Evolutionary conservation across 2,888 invertebrate genomes (phyloP), one percentile per base, ranked within the genome.

Genomic region (Tachina lurida): DNA sequence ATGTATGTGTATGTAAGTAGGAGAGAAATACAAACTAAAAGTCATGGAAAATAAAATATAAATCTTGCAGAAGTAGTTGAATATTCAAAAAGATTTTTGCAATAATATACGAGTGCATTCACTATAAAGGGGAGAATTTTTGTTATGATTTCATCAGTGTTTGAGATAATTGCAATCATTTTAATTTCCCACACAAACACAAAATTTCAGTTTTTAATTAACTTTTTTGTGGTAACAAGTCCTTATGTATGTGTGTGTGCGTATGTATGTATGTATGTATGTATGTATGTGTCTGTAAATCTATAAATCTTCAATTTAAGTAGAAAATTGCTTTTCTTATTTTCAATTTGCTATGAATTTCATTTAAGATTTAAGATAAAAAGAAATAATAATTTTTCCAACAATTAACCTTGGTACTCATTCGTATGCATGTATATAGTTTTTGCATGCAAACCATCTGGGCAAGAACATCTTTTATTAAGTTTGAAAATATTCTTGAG

Each of bases 371-470:
- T 81, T 74, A 41, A 84, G 81, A 84, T 84, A 85, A 82, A 76
- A 80, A 60, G 77, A 82, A 80, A 82, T 71, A 78, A 77, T 74
- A 78, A 74, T 82, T 85, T 81, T 73, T 85, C 78, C 62, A 78
- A 63, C 81, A 85, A 85, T 85, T 82, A 85, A 82, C 85, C 81
- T 85, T 81, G 62, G 81, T 31, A 54, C 31, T 31, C 31, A 31
- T 0, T 31, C 31, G 31, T 31, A 74, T 74, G 77, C 68, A 77
- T 81, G 68, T 85, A 77, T 81, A 63, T 85, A 77, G 81, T 65
- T 81, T 80, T 62, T 56, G 68, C 54, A 63, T 58, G 73, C 49
- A 71, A 56, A 74, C 56, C 77, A 70, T 49, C 73, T 70, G 67
- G 52, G 39, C 49, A 52, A 70, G 39, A 71, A 73, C 74, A 84